Evolutionary conservation across 1,140 invertebrate species (phyloP).

Genomic region (Drosophila suzukii): DNA sequence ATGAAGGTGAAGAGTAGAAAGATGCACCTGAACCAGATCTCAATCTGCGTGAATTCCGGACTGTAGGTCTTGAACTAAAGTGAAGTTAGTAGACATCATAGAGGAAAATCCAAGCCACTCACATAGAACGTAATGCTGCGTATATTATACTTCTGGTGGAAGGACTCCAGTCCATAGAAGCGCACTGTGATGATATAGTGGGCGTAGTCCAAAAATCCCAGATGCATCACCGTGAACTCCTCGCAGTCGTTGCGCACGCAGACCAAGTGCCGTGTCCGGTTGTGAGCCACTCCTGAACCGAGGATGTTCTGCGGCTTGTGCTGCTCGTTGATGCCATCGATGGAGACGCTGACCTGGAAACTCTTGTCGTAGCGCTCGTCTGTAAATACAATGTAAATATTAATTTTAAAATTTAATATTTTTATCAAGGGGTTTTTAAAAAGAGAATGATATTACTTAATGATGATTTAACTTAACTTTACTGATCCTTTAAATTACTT

Average conservation of each 20-base stretch:
- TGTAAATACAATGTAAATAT: slow-evolving; percentile 2
- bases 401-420: too few relatives aligned
- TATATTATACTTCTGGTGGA: slow-evolving; percentile 93
- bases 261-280: slow-evolving; percentile 92
- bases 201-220: slow-evolving; percentile 95
- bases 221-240: slow-evolving; percentile 94
- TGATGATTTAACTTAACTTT: background rate
- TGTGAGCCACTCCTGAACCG: slow-evolving; percentile 87
- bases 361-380: slow-evolving; percentile 94
- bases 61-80: slow-evolving; percentile 97
- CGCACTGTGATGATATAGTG: slow-evolving; percentile 94
- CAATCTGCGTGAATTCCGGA: slow-evolving; percentile 97
- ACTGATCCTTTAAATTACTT: too few relatives aligned
- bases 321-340: slow-evolving; percentile 91
- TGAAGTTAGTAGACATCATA: background rate
- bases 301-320: slow-evolving; percentile 89
- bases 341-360: slow-evolving; percentile 92
- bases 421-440: too few relatives aligned
- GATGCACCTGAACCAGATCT: slow-evolving; percentile 98
- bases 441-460: too few relatives aligned
- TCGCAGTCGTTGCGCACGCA: slow-evolving; percentile 94
- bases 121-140: slow-evolving; percentile 95
- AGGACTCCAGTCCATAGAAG: slow-evolving; percentile 93
- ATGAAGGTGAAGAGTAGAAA: slow-evolving; percentile 95
- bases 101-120: slow-evolving; percentile 85